Evolutionary conservation across 2,113 vertebrate genomes (phyloP), one percentile per base, ranked within the genome.

Genomic region (Syngnathus scovelli): DNA sequence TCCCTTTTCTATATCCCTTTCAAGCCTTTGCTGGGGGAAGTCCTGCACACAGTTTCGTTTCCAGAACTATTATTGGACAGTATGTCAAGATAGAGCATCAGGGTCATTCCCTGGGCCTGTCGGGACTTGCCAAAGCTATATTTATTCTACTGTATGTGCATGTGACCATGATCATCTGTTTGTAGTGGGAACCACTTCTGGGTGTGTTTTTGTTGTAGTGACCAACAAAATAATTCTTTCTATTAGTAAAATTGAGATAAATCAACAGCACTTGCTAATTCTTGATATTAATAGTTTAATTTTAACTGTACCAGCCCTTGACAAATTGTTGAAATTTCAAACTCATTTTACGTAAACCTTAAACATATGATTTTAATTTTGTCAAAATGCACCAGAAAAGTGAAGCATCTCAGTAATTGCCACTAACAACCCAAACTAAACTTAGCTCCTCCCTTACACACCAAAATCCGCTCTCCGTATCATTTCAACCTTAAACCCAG

Each of bases 61-160:
- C 77, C 83, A 80, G 67, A 43, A 66, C 78, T 87, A 83, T 88
- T 78, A 85, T 75, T 80, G 74, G 80, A 77, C 67, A 68, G 55
- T 5, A 16, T 69, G 68, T 75, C 78, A 74, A 62, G 56, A 43
- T 54, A 56, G 56, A 54, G 68, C 67, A 67, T 83, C 66, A 75
- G 83, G 79, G 75, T 85, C 74, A 68, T 65, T 55, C 70, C 71
- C 64, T 80, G 85, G 78, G 67, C 80, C 58, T 79, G 89, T 74
- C 72, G 37, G 67, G 78, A 66, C 82, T 71, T 72, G 71, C 54
- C 59, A 56, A 36, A 65, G 46, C 70, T 81, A 7, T 44, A 41
- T 71, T 21, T 71, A 46, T 55, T 63, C 11, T 66, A 23, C 61
- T 63, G 27, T 72, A n/a, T 66, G 49, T 44, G 39, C 21, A n/a